phyloP scores from a whole-genome alignment of 2,888 invertebrate species.

The Cataglyphis albicans region DNA sequence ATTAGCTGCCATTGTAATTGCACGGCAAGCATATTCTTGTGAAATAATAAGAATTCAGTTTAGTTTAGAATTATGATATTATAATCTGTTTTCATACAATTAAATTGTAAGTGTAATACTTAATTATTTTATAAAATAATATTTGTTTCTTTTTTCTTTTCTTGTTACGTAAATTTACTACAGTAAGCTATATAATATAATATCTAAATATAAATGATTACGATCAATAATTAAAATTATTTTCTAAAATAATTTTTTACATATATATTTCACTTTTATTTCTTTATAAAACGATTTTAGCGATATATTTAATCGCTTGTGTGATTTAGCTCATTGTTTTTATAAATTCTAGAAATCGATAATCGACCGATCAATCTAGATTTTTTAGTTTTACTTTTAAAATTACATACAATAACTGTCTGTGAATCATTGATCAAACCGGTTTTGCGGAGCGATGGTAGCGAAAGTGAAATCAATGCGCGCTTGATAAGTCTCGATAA shows the following conservation, averaged over 20 bases:
- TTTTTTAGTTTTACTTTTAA: slow-evolving; percentile 58
- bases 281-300: background rate
- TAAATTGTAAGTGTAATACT: background rate
- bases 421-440: slow-evolving; percentile 70
- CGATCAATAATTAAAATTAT: background rate
- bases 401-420: slow-evolving; percentile 59
- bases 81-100: too few relatives aligned
- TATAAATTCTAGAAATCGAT: slow-evolving; percentile 60
- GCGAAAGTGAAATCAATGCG: slow-evolving; percentile 51
- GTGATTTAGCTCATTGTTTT: slow-evolving; percentile 61
- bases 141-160: too few relatives aligned
- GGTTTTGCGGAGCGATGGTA: slow-evolving; percentile 57
- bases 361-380: slow-evolving; percentile 60
- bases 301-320: background rate
- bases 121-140: background rate
- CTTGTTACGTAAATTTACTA: too few relatives aligned
- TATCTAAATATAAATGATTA: too few relatives aligned
- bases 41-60: background rate
- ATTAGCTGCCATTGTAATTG: background rate
- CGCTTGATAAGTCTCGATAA: slow-evolving; percentile 42
- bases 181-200: too few relatives aligned
- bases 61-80: background rate
- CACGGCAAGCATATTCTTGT: background rate
- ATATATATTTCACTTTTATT: background rate
- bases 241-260: background rate